phyloP scores from a whole-genome alignment of 2,888 invertebrate species.

The Drosophila neotestacea region DNA sequence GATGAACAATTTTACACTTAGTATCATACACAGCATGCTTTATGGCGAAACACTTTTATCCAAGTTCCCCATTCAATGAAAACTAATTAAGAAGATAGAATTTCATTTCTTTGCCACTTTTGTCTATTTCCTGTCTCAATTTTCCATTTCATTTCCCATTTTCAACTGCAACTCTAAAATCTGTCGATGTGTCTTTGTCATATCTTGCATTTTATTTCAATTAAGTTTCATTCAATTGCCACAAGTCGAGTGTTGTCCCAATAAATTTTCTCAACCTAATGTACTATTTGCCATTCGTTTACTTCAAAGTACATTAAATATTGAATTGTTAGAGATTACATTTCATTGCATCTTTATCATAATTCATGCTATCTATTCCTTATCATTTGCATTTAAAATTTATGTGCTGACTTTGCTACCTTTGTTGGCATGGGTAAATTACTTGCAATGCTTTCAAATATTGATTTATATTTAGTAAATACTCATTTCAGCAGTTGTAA shows the following conservation, averaged over 20 bases:
- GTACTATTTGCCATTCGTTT: constrained; percentile 4
- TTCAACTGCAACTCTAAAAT: not conserved
- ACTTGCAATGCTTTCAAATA: not conserved
- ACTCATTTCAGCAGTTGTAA: not conserved
- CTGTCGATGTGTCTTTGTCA: constrained; percentile 8
- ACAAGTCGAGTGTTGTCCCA: constrained; percentile 8
- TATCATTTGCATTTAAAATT: constrained; percentile 7
- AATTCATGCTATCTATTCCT: not conserved
- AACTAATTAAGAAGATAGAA: constrained; percentile 49
- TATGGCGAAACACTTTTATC: constrained; percentile 18
- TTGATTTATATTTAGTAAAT: constrained; percentile 13
- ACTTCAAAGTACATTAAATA: constrained; percentile 14
- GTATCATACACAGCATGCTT: constrained; percentile 34
- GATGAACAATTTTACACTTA: constrained; percentile 53
- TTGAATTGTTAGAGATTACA: not conserved
- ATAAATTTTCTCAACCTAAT: constrained; percentile 1
- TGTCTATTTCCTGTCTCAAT: not conserved
- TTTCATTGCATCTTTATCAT: constrained; percentile 13
- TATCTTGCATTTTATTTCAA: constrained; percentile 31
- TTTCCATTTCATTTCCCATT: not conserved
- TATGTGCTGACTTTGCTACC: not conserved
- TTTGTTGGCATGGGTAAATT: not conserved
- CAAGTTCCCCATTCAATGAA: not conserved
- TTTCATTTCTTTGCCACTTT: constrained; percentile 26
- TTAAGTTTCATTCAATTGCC: constrained; percentile 30